Percentiles rank a stretch among this genome's conserved stretches.
Evolutionary conservation across 2,888 invertebrate species (phyloP).

Genomic region (Chrysodeixis includens): DNA sequence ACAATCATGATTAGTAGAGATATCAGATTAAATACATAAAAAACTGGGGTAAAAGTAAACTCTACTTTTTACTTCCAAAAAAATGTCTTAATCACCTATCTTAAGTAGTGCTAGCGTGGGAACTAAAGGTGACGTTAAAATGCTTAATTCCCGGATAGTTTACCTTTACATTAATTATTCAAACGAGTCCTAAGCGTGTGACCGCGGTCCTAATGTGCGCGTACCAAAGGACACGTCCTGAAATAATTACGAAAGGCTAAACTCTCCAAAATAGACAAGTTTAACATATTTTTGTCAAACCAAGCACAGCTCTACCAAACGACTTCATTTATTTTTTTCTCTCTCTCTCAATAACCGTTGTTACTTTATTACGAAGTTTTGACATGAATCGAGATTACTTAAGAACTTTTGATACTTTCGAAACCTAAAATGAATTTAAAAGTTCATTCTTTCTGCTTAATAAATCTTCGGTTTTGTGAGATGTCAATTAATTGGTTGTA

Average conservation of each 20-base stretch:
- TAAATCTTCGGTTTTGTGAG: conserved; percentile 44
- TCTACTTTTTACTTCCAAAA: too few relatives aligned
- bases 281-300: neutral
- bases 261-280: neutral
- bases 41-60: too few relatives aligned
- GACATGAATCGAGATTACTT: conserved; percentile 76
- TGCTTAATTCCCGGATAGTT: neutral
- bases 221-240: neutral
- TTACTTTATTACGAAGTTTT: conserved; percentile 78
- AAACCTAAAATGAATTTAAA: conserved; percentile 69
- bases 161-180: neutral
- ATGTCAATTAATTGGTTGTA: conserved; percentile 40
- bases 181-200: conserved; percentile 4
- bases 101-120: neutral
- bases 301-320: neutral
- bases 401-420: conserved; percentile 71
- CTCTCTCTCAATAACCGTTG: conserved; percentile 61
- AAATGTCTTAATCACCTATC: too few relatives aligned
- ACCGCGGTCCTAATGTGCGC: neutral
- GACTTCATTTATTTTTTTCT: conserved; percentile 25
- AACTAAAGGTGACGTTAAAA: neutral
- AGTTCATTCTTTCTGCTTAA: conserved; percentile 59
- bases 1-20: too few relatives aligned
- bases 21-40: too few relatives aligned
- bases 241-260: conserved; percentile 3